Conservation (phyloP, 2,113 vertebrate genomes). For the Cyanoramphus novaezelandiae region DNA sequence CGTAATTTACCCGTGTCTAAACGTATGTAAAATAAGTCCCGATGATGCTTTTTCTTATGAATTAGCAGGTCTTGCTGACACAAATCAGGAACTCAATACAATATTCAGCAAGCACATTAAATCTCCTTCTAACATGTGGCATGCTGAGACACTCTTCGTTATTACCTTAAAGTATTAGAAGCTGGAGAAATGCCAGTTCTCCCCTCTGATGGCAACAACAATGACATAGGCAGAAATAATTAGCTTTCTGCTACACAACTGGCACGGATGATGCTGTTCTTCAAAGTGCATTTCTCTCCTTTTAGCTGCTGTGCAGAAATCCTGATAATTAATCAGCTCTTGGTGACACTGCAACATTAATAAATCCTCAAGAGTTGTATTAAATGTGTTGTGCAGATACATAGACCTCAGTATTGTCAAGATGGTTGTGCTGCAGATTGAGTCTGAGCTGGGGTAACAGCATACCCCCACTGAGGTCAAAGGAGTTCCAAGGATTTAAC, state of each 20-base stretch:
- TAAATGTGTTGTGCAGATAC: background rate
- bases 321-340: constrained; percentile 16
- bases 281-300: background rate
- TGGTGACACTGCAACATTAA: background rate
- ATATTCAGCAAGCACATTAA: constrained; percentile 28
- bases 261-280: background rate
- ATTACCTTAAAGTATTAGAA: constrained; percentile 10
- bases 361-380: background rate
- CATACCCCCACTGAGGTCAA: rapidly evolving
- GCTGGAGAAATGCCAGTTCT: constrained; percentile 41
- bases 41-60: background rate
- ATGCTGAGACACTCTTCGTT: background rate
- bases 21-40: background rate
- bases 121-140: background rate
- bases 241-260: background rate
- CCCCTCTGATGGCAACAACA: constrained; percentile 2
- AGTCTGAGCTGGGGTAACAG: background rate
- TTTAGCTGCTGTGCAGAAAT: background rate
- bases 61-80: constrained; percentile 39
- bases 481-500: background rate
- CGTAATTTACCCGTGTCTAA: background rate
- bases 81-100: constrained; percentile 17
- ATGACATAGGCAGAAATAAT: constrained; percentile 33
- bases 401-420: rapidly evolving
- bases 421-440: background rate